Evolutionary conservation across 2,797 vertebrate genomes (phyloP).

Genomic region (Meda fulgida): DNA sequence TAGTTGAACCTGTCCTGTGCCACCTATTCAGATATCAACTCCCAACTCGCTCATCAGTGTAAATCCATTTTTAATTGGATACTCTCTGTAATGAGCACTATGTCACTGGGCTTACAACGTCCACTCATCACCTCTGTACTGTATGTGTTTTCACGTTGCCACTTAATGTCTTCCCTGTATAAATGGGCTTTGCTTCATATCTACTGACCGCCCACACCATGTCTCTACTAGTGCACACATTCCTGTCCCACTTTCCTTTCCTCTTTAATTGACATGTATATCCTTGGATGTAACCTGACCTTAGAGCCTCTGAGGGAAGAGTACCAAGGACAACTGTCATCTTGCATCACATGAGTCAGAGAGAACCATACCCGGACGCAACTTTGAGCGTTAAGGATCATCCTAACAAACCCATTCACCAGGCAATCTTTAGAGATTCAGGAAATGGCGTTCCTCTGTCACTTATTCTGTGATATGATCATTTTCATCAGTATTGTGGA

Average conservation of each 20-base stretch:
- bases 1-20: constrained; percentile 14
- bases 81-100: constrained; percentile 57
- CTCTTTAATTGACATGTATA: constrained; percentile 47
- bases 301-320: constrained; percentile 22
- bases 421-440: constrained; percentile 30
- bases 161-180: not conserved
- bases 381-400: constrained; percentile 16
- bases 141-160: not conserved
- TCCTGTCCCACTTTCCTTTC: not conserved
- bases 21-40: constrained; percentile 15
- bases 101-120: not conserved
- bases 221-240: not conserved
- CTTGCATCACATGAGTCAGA: constrained; percentile 32
- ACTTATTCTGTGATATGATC: not conserved
- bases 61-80: constrained; percentile 61
- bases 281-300: constrained; percentile 25
- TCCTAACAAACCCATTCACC: constrained; percentile 8
- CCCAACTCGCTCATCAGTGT: constrained; percentile 19
- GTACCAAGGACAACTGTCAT: constrained; percentile 45
- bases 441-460: constrained; percentile 22
- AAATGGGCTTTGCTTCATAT: constrained; percentile 13
- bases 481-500: constrained; percentile 13
- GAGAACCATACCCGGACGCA: not conserved
- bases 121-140: not conserved
- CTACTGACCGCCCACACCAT: not conserved